These are phyloP conservation scores for Ellobius talpinus DNA, from an alignment of 2,113 vertebrate species.

Conservation along the genomic window DNA sequence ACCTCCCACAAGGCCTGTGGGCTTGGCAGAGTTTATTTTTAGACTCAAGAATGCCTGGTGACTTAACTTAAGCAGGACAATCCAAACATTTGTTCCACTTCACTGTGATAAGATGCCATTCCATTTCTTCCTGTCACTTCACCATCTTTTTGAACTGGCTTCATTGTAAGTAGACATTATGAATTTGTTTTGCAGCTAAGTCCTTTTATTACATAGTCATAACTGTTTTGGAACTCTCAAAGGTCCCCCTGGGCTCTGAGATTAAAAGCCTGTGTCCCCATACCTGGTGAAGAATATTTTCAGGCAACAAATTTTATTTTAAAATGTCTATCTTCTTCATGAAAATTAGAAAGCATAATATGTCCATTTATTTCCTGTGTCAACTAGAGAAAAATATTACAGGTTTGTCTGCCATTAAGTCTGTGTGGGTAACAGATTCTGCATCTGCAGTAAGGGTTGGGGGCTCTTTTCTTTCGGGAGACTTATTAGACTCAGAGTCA, in stretches of 20 bases:
- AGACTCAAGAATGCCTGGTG: slow-evolving; percentile 50
- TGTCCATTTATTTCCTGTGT: neutral
- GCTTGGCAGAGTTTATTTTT: slow-evolving; percentile 67
- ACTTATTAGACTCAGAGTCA: neutral
- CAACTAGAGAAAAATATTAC: neutral
- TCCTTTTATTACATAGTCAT: neutral
- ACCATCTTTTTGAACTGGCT: neutral
- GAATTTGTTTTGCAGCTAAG: slow-evolving; percentile 5
- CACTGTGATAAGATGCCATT: slow-evolving; percentile 45
- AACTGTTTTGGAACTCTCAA: neutral
- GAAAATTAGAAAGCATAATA: neutral
- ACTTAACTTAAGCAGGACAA: slow-evolving; percentile 20
- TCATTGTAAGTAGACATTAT: neutral
- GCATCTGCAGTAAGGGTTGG: neutral
- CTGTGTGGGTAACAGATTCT: neutral
- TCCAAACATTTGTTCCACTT: slow-evolving; percentile 63
- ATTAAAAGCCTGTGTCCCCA: neutral
- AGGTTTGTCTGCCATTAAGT: neutral
- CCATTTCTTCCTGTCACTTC: neutral
- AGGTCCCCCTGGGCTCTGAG: neutral
- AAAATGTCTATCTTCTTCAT: neutral
- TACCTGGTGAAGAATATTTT: neutral
- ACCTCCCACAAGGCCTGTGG: neutral
- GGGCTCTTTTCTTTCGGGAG: neutral
- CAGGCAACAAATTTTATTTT: neutral